These are phyloP conservation scores for Epizoanthus illoricatus DNA, from an alignment of 92 coral and sea anemone species.

Conservation along the genomic window DNA sequence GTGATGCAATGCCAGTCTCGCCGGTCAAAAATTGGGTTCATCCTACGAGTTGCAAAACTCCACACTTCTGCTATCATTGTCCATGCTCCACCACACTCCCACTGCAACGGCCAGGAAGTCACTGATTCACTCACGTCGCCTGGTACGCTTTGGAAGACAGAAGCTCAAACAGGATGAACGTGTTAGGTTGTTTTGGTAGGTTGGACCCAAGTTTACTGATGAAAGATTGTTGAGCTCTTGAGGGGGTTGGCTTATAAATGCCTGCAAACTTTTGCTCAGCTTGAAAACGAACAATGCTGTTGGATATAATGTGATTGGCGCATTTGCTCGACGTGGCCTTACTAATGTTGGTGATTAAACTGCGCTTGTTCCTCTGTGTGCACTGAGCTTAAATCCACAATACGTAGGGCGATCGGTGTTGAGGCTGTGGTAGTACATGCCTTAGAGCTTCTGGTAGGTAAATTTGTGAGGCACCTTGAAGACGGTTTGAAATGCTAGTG, in stretches of 20 bases:
- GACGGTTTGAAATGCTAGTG: constrained; percentile 6
- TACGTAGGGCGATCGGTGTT: constrained; percentile 17
- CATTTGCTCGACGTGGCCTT: constrained; percentile 20
- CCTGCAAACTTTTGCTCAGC: neutral
- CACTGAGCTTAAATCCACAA: constrained; percentile 3
- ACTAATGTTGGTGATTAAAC: constrained; percentile 17
- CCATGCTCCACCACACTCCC: constrained; percentile 40
- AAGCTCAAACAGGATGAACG: no score
- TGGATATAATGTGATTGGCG: neutral
- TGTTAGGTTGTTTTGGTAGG: constrained; percentile 20
- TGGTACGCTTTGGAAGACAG: no score
- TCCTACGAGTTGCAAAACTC: constrained; percentile 25
- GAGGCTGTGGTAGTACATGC: constrained; percentile 35
- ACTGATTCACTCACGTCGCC: no score
- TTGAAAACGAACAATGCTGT: neutral
- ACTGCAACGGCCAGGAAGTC: constrained; percentile 36
- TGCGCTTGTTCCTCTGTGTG: constrained; percentile 33
- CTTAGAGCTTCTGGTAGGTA: constrained; percentile 28
- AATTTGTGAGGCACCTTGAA: constrained; percentile 12
- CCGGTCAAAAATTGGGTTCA: constrained; percentile 13
- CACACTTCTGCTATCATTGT: neutral
- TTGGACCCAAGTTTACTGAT: neutral
- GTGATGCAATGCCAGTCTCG: constrained; percentile 42
- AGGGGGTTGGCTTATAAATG: neutral
- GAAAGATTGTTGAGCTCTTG: no score